phyloP scores from a whole-genome alignment of 2,113 vertebrate genomes.

The Paedocypris sp. region DNA sequence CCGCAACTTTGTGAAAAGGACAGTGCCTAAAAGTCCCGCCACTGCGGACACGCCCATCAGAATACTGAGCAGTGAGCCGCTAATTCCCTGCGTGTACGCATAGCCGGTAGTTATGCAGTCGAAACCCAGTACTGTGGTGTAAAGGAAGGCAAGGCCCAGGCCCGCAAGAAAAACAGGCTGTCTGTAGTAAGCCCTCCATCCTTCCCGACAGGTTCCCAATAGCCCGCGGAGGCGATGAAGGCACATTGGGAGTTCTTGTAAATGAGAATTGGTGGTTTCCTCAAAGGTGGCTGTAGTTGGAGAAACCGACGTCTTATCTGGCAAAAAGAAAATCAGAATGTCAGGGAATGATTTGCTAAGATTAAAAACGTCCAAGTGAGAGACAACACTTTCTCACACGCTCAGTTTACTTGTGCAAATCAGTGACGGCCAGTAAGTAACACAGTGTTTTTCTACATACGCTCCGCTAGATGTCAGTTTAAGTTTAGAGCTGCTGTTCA shows the following conservation, averaged over 20 bases:
- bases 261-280: slow-evolving; percentile 35
- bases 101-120: slow-evolving; percentile 70
- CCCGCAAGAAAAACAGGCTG: slow-evolving; percentile 66
- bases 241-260: slow-evolving; percentile 47
- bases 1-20: slow-evolving; percentile 65
- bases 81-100: slow-evolving; percentile 65
- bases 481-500: too few species aligned
- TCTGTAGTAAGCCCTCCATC: slow-evolving; percentile 61
- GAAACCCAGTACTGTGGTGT: slow-evolving; percentile 67
- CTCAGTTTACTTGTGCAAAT: too few species aligned
- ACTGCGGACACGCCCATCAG: slow-evolving; percentile 64
- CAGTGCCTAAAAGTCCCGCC: slow-evolving; percentile 60
- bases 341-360: slow-evolving; percentile 6
- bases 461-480: too few species aligned
- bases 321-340: too few species aligned
- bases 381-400: too few species aligned
- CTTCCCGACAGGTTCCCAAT: slow-evolving; percentile 52
- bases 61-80: slow-evolving; percentile 69
- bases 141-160: slow-evolving; percentile 68
- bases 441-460: too few species aligned
- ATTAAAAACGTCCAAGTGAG: neutral
- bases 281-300: slow-evolving; percentile 37
- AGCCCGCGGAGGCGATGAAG: slow-evolving; percentile 46
- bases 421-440: too few species aligned
- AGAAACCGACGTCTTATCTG: slow-evolving; percentile 20